Evolutionary conservation across 2,113 vertebrate genomes (phyloP).

Genomic region (human): DNA sequence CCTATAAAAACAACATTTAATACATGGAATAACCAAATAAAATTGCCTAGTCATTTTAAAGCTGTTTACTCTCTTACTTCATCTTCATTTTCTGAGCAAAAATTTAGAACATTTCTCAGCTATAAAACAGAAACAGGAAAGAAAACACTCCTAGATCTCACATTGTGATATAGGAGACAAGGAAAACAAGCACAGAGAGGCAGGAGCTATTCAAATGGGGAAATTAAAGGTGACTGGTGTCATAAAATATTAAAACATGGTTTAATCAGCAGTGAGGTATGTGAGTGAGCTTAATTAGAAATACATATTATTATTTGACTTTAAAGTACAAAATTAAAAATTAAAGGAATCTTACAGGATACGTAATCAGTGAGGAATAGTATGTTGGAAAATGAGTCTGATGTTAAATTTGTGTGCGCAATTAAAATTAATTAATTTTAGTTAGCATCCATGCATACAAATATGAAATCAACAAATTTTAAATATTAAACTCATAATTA

Average conservation of each 20-base stretch:
- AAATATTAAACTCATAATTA: constrained; percentile 87
- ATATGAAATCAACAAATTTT: constrained; percentile 86
- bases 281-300: constrained; percentile 86
- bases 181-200: constrained; percentile 52
- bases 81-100: neutral
- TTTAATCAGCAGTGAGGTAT: constrained; percentile 86
- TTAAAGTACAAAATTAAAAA: constrained; percentile 87
- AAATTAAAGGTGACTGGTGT: constrained; percentile 81
- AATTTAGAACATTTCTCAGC: neutral
- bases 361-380: constrained; percentile 87
- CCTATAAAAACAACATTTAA: neutral
- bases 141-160: neutral
- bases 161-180: constrained; percentile 58
- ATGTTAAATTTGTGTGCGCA: constrained; percentile 86
- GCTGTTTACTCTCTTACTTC: neutral
- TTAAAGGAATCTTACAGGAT: constrained; percentile 86
- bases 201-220: constrained; percentile 58
- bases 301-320: constrained; percentile 89
- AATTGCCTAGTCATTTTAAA: neutral
- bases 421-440: constrained; percentile 90
- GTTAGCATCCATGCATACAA: constrained; percentile 85
- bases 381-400: constrained; percentile 85
- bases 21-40: neutral
- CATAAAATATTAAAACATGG: constrained; percentile 86
- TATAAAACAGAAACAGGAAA: neutral